Conservation (phyloP, 2,113 vertebrate genomes). For the Elachura formosa region DNA sequence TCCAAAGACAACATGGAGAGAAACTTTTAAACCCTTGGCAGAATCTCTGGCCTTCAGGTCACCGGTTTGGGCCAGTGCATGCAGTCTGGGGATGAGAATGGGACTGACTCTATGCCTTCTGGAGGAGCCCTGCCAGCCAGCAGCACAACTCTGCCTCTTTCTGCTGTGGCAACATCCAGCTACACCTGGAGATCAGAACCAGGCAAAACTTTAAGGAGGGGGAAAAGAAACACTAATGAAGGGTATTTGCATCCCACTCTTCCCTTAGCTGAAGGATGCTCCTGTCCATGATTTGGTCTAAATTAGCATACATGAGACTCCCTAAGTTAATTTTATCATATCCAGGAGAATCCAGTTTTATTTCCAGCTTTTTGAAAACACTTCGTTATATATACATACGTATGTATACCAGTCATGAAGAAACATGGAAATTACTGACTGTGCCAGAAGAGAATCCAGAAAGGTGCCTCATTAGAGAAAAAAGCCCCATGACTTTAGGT, state of each 20-base stretch:
- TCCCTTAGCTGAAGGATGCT: background rate
- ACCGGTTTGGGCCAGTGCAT: background rate
- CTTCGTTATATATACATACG: background rate
- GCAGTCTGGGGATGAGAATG: background rate
- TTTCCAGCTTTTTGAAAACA: background rate
- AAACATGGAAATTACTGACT: background rate
- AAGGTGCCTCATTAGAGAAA: background rate
- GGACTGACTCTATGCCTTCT: background rate
- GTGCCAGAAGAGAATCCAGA: background rate
- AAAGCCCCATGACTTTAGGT: background rate
- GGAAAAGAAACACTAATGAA: background rate
- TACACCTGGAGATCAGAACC: background rate
- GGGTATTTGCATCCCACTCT: background rate
- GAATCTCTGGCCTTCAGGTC: background rate
- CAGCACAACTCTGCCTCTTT: background rate
- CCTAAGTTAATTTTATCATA: background rate
- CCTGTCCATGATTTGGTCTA: accelerated
- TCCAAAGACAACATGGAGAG: background rate
- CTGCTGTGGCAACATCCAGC: background rate
- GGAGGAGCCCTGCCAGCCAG: background rate
- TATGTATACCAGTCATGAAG: background rate
- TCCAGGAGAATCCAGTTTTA: background rate
- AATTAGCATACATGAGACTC: background rate
- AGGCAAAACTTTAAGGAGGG: background rate
- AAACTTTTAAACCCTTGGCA: background rate